A percentile compares a stretch with the other conserved stretches of the same genome.
These are phyloP conservation scores for Vidua macroura DNA, from an alignment of 2,113 vertebrate species.

Conservation along the genomic window DNA sequence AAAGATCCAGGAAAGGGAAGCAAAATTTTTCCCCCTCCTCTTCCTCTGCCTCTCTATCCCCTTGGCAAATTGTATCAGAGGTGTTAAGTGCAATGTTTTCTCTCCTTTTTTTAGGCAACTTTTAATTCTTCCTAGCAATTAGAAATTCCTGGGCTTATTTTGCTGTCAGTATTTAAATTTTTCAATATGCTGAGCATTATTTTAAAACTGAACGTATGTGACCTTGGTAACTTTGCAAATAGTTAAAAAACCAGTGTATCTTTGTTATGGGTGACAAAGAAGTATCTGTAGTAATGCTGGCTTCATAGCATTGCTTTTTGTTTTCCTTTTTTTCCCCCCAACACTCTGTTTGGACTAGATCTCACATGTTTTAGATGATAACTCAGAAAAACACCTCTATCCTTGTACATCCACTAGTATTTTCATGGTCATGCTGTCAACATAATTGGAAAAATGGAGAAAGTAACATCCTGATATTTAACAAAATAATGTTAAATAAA, in stretches of 20 bases:
- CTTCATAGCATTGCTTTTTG: background rate
- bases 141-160: background rate
- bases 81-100: background rate
- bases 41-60: background rate
- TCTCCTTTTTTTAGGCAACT: background rate
- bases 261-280: background rate
- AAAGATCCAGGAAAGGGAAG: background rate
- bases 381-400: background rate
- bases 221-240: background rate
- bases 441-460: background rate
- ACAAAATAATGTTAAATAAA: background rate
- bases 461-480: background rate
- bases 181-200: background rate
- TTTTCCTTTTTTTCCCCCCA: background rate
- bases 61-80: background rate
- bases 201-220: background rate
- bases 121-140: background rate
- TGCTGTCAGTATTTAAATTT: background rate
- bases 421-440: background rate
- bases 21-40: background rate
- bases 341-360: background rate
- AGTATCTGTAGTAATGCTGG: background rate
- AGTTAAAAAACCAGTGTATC: accelerated
- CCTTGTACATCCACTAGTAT: background rate
- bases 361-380: background rate